Base-by-base conservation (phyloP, 2,888 invertebrate genomes). In the Euspilapteryx auroguttella region DNA sequence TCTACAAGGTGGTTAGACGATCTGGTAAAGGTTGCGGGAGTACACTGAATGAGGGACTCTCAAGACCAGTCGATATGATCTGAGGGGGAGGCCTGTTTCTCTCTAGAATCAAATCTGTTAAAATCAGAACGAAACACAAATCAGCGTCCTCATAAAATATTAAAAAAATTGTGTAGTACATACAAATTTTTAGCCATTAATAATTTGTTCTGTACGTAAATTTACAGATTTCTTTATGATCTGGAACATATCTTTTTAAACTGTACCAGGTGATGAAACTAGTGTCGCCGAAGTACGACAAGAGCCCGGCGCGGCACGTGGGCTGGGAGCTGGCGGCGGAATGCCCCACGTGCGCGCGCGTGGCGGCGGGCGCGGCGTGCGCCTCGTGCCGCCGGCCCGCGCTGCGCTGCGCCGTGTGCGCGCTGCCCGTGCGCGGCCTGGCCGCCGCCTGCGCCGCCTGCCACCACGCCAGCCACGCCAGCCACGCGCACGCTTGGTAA, bases 391-490 rank as follows among this genome's bases (percentile, higher is more conserved):
- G 87, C 42, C 80, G 82, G 29, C 79, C 86, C 14, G 83, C 87
- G 31, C 78, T 94, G 38, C 83, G 84, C 44, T 95, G 95, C 65
- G 80, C 86, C 10, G 65, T 95, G 39, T 96, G 95, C 62, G 86
- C 87, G 47, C 80, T 90, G 36, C 87, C 90, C 9, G 93, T 95
- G 15, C 83, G 86, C 68, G 95, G 88, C 2, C 81, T 83, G 2
- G 87, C 92, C 28, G 89, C 87, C 54, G 89, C 90, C 42, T 97
- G 96, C 61, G 76, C 89, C 29, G 79, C 85, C 35, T 97, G 97
- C 66, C 93, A 93, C 0, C 97, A 97, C 62, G 95, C 94, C 2
- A 96, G 95, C 0, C 96, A 97, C 59, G 83, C 88, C 2, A 62
- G 76, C 27, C 95, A 95, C 59, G 81, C 96, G 73, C 76, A 83